Percentiles rank a stretch among this genome's conserved stretches.
Conservation (phyloP, 2,797 vertebrate species). For the Gallirallus australis region DNA sequence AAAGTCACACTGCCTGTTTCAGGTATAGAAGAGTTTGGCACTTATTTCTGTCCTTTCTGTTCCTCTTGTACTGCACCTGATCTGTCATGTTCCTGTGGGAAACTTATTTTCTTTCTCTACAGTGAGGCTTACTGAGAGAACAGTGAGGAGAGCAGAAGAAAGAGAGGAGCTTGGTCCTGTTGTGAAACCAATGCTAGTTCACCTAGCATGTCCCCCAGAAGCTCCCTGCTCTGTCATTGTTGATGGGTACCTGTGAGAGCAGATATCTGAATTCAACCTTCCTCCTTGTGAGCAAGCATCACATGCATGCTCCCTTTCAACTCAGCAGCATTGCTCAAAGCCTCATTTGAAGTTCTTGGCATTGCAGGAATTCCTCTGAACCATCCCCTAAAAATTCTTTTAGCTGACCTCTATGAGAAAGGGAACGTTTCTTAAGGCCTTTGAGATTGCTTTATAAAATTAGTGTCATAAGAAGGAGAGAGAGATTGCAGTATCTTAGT, state of each 20-base stretch:
- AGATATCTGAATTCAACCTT: background rate
- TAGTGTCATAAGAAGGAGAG: background rate
- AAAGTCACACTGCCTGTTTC: background rate
- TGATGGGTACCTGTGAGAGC: background rate
- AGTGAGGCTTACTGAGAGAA: background rate
- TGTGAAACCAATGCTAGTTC: background rate
- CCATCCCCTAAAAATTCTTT: conserved; percentile 82
- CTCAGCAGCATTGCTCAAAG: too few species aligned
- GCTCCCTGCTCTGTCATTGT: background rate
- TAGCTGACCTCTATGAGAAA: conserved; percentile 77
- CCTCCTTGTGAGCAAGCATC: background rate
- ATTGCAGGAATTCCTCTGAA: conserved; percentile 85
- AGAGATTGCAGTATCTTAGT: background rate
- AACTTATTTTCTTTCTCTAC: background rate
- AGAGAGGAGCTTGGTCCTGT: background rate
- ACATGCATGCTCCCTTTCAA: background rate
- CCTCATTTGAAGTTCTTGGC: background rate
- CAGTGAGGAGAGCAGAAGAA: background rate
- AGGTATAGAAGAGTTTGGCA: background rate
- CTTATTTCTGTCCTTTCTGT: background rate
- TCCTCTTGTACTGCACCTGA: background rate
- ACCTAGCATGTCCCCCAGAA: background rate
- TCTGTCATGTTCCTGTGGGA: background rate
- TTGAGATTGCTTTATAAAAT: background rate
- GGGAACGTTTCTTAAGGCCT: conserved; percentile 47